Evolutionary conservation across 1,140 invertebrate genomes (phyloP).

Genomic region (Ceratosolen fusciceps): DNA sequence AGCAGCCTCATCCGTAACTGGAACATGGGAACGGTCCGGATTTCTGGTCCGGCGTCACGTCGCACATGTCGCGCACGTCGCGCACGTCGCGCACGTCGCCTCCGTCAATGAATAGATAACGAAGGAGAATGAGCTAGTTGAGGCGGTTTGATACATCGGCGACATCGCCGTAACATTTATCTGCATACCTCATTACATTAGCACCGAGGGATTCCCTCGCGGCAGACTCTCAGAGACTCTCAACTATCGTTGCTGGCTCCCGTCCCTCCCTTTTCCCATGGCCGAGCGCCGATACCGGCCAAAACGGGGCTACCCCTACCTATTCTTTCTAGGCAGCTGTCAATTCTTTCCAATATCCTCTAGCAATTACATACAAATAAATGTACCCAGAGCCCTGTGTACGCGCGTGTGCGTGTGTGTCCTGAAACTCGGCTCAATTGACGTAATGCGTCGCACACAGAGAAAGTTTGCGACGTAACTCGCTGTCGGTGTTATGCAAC

Average conservation of each 20-base stretch:
- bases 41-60: constrained; percentile 68
- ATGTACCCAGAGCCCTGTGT: too few relatives aligned
- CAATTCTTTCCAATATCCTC: too few relatives aligned
- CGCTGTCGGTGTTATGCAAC: too few relatives aligned
- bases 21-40: constrained; percentile 68
- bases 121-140: constrained; percentile 70
- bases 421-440: too few relatives aligned
- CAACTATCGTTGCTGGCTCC: neutral
- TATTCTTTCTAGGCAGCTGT: too few relatives aligned
- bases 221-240: constrained; percentile 25
- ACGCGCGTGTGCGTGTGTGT: too few relatives aligned
- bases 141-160: constrained; percentile 67
- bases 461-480: too few relatives aligned
- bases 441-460: too few relatives aligned
- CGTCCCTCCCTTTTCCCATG: too few relatives aligned
- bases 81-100: constrained; percentile 65
- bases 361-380: too few relatives aligned
- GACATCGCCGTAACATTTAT: constrained; percentile 69
- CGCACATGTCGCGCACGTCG: constrained; percentile 63
- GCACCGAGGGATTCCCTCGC: constrained; percentile 63
- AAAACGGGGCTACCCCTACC: too few relatives aligned
- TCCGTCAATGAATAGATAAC: constrained; percentile 69
- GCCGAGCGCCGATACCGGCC: too few relatives aligned
- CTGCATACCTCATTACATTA: constrained; percentile 69
- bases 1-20: constrained; percentile 53